phyloP scores from a whole-genome alignment of 2,888 invertebrate species.

The Trissonchulus latispiculum region DNA sequence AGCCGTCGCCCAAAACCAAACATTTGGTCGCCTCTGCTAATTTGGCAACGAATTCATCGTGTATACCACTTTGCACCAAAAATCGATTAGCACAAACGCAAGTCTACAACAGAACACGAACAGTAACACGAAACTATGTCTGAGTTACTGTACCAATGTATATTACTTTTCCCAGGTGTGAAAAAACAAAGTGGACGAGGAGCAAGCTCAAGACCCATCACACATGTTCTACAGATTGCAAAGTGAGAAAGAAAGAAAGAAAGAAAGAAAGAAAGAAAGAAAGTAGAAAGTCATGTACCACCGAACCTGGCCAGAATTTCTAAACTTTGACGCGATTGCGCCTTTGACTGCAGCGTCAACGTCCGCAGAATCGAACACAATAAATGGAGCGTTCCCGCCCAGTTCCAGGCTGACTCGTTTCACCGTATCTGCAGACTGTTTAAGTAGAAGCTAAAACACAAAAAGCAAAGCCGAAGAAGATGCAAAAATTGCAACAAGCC shows the following conservation, averaged over 20 bases:
- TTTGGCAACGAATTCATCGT: slow-evolving; percentile 65
- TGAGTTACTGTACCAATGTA: no score
- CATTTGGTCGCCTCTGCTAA: slow-evolving; percentile 58
- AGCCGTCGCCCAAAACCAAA: slow-evolving; percentile 67
- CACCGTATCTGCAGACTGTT: slow-evolving; percentile 69
- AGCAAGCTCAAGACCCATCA: no score
- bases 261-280: no score
- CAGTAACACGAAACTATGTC: no score
- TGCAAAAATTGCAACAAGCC: no score
- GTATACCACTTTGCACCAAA: slow-evolving; percentile 65
- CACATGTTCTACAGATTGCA: no score
- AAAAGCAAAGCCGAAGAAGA: no score
- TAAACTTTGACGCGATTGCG: slow-evolving; percentile 20
- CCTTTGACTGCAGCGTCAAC: slow-evolving; percentile 64
- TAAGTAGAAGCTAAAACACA: not conserved
- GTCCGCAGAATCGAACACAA: slow-evolving; percentile 85
- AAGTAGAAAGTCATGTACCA: no score
- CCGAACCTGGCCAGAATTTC: slow-evolving; percentile 20
- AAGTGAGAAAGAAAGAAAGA: no score
- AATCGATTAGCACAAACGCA: slow-evolving; percentile 90
- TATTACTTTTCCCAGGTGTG: no score
- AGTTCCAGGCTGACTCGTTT: slow-evolving; percentile 85
- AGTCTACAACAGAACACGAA: slow-evolving; percentile 51
- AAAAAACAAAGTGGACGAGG: no score
- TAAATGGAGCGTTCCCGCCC: slow-evolving; percentile 96